A percentile compares a stretch with the other conserved stretches of the same genome.
These are phyloP conservation scores for Papilio gigon DNA, from an alignment of 2,888 invertebrate genomes.

Conservation along the genomic window DNA sequence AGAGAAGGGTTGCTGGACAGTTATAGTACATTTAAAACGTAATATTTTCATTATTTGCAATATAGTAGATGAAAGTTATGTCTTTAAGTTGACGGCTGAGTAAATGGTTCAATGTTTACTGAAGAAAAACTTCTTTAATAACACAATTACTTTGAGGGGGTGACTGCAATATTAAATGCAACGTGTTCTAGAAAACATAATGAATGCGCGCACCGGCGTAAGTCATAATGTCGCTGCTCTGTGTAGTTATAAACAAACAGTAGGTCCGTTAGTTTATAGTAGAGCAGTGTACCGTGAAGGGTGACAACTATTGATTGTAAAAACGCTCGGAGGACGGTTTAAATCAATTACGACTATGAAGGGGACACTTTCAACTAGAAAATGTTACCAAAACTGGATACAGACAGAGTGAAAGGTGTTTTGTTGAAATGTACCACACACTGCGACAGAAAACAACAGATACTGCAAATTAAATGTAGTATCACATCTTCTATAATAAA, in stretches of 20 bases:
- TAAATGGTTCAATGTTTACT: no score
- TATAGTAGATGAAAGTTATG: not conserved
- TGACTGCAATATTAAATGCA: no score
- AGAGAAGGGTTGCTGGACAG: slow-evolving; percentile 50
- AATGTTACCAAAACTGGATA: slow-evolving; percentile 18
- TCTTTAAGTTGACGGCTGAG: no score
- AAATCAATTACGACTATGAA: slow-evolving; percentile 39
- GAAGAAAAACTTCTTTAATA: no score
- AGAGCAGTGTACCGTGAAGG: slow-evolving; percentile 7
- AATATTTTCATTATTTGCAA: slow-evolving; percentile 4
- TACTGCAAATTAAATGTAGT: no score
- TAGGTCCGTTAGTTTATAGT: not conserved
- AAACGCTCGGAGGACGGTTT: slow-evolving; percentile 24
- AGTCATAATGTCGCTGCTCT: no score
- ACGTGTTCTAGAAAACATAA: not conserved
- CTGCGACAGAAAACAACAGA: not conserved
- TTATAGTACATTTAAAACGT: slow-evolving; percentile 25
- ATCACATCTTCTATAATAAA: no score
- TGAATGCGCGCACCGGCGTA: no score
- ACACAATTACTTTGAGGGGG: no score
- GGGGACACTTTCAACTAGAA: slow-evolving; percentile 27
- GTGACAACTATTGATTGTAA: slow-evolving; percentile 37
- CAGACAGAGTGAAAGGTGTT: not conserved
- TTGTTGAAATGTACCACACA: not conserved
- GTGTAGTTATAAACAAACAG: not conserved